Evolutionary conservation across 2,113 vertebrate genomes (phyloP).

Genomic region (Grantiella picta): DNA sequence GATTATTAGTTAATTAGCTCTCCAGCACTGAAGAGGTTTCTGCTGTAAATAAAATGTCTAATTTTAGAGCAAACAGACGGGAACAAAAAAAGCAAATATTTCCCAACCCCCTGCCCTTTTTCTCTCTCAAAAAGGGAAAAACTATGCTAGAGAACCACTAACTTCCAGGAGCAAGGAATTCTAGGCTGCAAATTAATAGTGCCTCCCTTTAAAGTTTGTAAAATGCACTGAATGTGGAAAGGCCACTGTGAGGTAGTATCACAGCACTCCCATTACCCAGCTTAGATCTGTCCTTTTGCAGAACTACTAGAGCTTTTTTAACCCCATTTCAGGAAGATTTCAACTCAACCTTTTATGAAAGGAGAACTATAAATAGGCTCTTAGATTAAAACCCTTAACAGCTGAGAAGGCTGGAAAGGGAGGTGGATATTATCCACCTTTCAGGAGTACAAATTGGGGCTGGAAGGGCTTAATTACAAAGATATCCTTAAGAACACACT

Average conservation of each 20-base stretch:
- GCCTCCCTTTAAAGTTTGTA: not conserved
- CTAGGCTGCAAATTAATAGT: not conserved
- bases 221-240: not conserved
- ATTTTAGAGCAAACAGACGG: slow-evolving; percentile 22
- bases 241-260: not conserved
- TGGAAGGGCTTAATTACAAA: slow-evolving; percentile 53
- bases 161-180: not conserved
- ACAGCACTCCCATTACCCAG: slow-evolving; percentile 1
- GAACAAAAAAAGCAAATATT: not conserved
- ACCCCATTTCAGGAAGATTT: slow-evolving; percentile 57
- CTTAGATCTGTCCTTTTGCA: not conserved
- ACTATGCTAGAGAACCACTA: not conserved
- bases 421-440: slow-evolving; percentile 48
- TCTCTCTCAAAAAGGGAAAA: not conserved
- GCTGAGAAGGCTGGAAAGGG: slow-evolving; percentile 31
- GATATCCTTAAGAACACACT: slow-evolving; percentile 48
- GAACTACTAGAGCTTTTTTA: slow-evolving; percentile 37
- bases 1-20: slow-evolving; percentile 16
- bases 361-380: slow-evolving; percentile 50
- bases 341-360: slow-evolving; percentile 57
- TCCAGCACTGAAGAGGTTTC: slow-evolving; percentile 7
- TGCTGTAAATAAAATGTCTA: not conserved
- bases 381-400: slow-evolving; percentile 55
- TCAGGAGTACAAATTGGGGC: slow-evolving; percentile 41
- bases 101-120: not conserved